A percentile compares a stretch with the other conserved stretches of the same genome.
These are phyloP conservation scores for Cephalopholis sonnerati DNA, from an alignment of 2,113 vertebrate genomes.

Conservation along the genomic window DNA sequence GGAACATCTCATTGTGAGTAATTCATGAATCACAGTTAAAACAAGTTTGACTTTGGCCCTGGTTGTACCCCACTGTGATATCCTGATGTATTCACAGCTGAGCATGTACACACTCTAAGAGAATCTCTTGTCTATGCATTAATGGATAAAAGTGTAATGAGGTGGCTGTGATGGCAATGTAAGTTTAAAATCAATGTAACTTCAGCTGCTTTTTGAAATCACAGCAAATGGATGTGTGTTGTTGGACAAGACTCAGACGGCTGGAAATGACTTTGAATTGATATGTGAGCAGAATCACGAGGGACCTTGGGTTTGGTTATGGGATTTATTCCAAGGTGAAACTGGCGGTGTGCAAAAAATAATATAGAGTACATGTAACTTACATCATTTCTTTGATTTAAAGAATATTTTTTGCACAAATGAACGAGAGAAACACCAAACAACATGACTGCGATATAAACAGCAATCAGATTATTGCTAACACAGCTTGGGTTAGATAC, in stretches of 20 bases:
- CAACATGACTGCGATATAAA: background rate
- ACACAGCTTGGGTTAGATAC: background rate
- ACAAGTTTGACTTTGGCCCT: background rate
- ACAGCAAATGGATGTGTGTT: background rate
- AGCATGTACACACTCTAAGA: slow-evolving; percentile 10
- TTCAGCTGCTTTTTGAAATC: background rate
- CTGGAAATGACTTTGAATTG: background rate
- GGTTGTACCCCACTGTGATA: background rate
- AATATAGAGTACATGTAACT: background rate
- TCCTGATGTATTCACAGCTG: background rate
- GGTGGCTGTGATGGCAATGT: background rate
- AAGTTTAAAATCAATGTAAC: background rate
- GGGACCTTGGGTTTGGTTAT: background rate
- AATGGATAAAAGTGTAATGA: background rate
- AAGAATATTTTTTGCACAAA: background rate
- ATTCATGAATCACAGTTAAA: slow-evolving; percentile 47
- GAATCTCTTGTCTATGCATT: background rate
- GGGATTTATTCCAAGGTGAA: background rate
- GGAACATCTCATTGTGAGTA: slow-evolving; percentile 41
- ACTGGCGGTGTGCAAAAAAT: background rate
- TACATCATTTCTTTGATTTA: background rate
- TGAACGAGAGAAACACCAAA: background rate
- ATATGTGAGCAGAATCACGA: background rate
- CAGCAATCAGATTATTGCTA: background rate
- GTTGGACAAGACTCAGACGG: background rate